Evolutionary conservation across 2,113 vertebrate genomes (phyloP), one percentile per base, ranked within the genome.

Genomic region (Apteryx owenii): DNA sequence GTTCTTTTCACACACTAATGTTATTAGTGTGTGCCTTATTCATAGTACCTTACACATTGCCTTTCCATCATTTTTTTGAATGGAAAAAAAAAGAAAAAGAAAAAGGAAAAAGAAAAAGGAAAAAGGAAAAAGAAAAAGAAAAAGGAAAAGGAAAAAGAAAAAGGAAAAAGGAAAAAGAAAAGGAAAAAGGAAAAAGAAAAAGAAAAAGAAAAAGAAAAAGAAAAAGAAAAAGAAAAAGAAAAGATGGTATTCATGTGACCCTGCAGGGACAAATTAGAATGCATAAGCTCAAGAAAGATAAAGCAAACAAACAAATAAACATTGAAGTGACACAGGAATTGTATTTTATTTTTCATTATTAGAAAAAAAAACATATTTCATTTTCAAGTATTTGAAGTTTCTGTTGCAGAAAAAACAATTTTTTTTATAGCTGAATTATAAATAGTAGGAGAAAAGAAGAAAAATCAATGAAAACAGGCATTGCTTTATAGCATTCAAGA

Each of bases 1-100:
- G 56, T 76, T 68, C 56, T 85, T 91, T 95, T 87, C 46, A 51
- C 8, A 13, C 84, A 44, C 13, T 79, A 81, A 79, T 66, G 51
- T 17, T 38, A 71, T 38, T 44, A 91, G 31, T 22, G 23, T 72
- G 36, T 56, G 16, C 5, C 53, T 76, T 64, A 51, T 65, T 51
- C 56, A 18, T 33, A 14, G 29, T 40, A 54, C 70, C 9, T 54
- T 60, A 17, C 0, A 1, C 13, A 26, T 26, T 85, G 51, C 56
- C 48, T 85, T 82, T 88, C 70, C 48, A 56, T 72, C 48, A 46
- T 76, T 60, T 23, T 4, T 51, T 61, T 78, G 56, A 81, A 68
- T 56, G 0, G 14, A 48, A 89, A 60, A 48, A 19, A 71, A 89
- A 28, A 0, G 12, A 44, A 64, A 56, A n/a, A 68, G 9, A 4